Percentiles rank a stretch among this genome's conserved stretches.
phyloP scores from a whole-genome alignment of 2,113 vertebrate species.

The Rhinogobius similis region DNA sequence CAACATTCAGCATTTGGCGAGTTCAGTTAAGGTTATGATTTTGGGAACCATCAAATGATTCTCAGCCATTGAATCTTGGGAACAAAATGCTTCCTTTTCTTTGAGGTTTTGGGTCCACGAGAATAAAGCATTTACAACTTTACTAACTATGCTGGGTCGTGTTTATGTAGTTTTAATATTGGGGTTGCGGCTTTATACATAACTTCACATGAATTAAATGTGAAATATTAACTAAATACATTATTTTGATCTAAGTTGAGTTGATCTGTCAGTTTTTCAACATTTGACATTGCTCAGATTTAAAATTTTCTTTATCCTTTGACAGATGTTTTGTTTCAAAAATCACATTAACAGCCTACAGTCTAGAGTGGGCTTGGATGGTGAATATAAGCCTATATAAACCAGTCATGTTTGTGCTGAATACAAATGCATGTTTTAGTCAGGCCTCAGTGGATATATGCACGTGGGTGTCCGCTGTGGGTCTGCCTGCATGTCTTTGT shows the following conservation, averaged over 20 bases:
- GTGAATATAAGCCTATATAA: background rate
- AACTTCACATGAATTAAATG: no score
- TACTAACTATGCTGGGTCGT: background rate
- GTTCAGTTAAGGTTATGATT: background rate
- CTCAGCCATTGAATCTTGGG: no score
- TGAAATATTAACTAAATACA: background rate
- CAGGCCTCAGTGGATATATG: constrained; percentile 8
- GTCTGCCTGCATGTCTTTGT: constrained; percentile 24
- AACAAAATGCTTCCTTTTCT: no score
- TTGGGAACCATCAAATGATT: no score
- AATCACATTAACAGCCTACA: constrained; percentile 4
- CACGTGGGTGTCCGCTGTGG: constrained; percentile 11
- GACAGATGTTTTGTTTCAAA: constrained; percentile 8
- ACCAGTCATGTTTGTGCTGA: background rate
- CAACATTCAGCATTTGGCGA: background rate
- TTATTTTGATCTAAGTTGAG: background rate
- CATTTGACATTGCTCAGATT: background rate
- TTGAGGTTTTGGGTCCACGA: background rate
- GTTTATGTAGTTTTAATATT: no score
- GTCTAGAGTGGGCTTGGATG: constrained; percentile 12
- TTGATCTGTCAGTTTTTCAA: background rate
- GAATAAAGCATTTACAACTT: background rate
- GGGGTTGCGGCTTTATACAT: no score
- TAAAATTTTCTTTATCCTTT: constrained; percentile 16
- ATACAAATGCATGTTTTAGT: constrained; percentile 6